Evolutionary conservation across 2,888 invertebrate species (phyloP), one percentile per base, ranked within the genome.

Genomic region (Drosophila aldrichi): DNA sequence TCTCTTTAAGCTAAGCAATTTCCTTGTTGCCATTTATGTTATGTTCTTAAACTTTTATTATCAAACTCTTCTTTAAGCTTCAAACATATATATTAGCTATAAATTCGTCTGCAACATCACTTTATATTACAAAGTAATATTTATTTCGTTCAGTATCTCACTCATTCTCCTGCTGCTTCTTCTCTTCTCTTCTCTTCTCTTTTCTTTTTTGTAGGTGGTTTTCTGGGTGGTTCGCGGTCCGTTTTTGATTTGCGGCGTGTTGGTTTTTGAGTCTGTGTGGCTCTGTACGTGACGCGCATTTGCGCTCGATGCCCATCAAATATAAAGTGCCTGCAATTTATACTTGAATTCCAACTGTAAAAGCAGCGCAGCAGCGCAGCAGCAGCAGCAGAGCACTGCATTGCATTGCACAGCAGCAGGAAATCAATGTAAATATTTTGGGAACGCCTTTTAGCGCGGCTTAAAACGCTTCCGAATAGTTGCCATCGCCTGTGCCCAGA

Each of bases 401-500:
- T 0, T 34, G 25, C 57, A 34, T 14, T 6, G 51, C 52, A 36
- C 38, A 29, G 59, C 34, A 44, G 20, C 40, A 36, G 48, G 66
- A 80, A 88, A 84, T 84, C 83, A 84, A 84, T 89, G 88, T 89
- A 87, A 89, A 89, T 89, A 89, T 89, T 89, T 84, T 87, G 71
- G 64, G 48, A 72, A 62, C 69, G 79, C 79, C 69, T 74, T 79
- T 74, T 67, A 63, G 66, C 44, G 48, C 38, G 59, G 55, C 61
- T 79, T 79, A 79, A 79, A 76, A 58, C 57, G 63, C 41, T 51
- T 52, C 56, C 44, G 55, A 58, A 59, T 48, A 60, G 74, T 40
- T 73, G 25, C 40, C 75, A 44, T 36, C 54, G 70, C 44, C 70
- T 34, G 36, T 25, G 46, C 55, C 16, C 46, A 66, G 57, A 69